Evolutionary conservation across 2,888 invertebrate species (phyloP).

Genomic region (Trachelus tabidus): DNA sequence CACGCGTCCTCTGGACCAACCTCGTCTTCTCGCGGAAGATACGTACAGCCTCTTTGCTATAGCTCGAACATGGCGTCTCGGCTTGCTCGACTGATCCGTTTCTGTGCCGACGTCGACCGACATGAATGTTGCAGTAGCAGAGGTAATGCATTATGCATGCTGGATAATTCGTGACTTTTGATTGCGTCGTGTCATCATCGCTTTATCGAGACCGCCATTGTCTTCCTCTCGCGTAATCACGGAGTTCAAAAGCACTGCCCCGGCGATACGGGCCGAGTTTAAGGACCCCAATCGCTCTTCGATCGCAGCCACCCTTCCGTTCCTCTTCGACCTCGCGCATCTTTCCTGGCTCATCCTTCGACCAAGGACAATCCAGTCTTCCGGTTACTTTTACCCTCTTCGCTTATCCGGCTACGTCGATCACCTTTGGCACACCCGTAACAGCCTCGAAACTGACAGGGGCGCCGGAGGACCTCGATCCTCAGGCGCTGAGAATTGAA

Average conservation of each 20-base stretch:
- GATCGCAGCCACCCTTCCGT: background rate
- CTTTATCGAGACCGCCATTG: conserved; percentile 39
- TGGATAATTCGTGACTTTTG: conserved; percentile 52
- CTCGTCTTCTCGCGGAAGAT: background rate
- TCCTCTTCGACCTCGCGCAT: background rate
- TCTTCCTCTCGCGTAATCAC: conserved; percentile 39
- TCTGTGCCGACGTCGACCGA: conserved; percentile 7
- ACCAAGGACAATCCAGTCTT: background rate
- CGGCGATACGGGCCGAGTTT: background rate
- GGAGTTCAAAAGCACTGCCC: conserved; percentile 33
- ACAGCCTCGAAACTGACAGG: background rate
- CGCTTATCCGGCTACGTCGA: background rate
- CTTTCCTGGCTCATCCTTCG: background rate
- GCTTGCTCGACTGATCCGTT: background rate
- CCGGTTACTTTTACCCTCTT: background rate
- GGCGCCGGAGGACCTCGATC: background rate
- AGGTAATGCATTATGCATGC: conserved; percentile 45
- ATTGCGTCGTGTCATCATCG: conserved; percentile 50
- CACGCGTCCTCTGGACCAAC: background rate
- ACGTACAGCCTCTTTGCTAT: background rate
- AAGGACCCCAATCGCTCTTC: background rate
- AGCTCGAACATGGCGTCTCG: background rate
- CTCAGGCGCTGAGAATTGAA: background rate
- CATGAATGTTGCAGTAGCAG: conserved; percentile 44
- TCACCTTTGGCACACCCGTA: background rate